phyloP scores from a whole-genome alignment of 1,140 invertebrate species.

The Pogonomyrmex californicus region DNA sequence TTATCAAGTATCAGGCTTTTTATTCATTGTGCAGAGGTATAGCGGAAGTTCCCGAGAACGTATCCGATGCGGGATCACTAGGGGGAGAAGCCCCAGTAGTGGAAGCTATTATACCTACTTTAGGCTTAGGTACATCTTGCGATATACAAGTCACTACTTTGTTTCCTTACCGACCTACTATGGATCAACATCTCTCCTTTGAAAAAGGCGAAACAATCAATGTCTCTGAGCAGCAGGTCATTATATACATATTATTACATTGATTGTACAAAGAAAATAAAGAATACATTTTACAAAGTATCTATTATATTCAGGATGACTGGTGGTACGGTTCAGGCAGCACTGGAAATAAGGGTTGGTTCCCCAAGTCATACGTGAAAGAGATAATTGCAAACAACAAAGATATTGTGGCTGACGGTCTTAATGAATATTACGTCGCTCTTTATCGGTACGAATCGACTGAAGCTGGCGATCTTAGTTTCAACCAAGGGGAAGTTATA shows the following conservation, averaged over 20 bases:
- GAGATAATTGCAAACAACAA: slow-evolving; percentile 75
- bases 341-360: slow-evolving; percentile 89
- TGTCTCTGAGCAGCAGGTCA: slow-evolving; percentile 89
- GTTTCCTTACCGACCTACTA: slow-evolving; percentile 90
- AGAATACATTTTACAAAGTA: slow-evolving; percentile 1
- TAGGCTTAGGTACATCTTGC: slow-evolving; percentile 84
- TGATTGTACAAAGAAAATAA: neutral
- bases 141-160: slow-evolving; percentile 88
- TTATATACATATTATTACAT: neutral
- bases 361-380: slow-evolving; percentile 91
- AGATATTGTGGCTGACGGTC: slow-evolving; percentile 67
- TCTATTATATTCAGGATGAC: slow-evolving; percentile 86
- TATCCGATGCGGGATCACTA: slow-evolving; percentile 87
- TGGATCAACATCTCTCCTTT: slow-evolving; percentile 90
- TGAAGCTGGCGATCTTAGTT: slow-evolving; percentile 96
- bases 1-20: neutral
- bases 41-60: slow-evolving; percentile 91
- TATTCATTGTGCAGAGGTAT: slow-evolving; percentile 87
- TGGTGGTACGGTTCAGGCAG: slow-evolving; percentile 90
- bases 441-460: slow-evolving; percentile 94
- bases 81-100: slow-evolving; percentile 82
- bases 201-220: slow-evolving; percentile 90
- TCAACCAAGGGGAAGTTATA: slow-evolving; percentile 96
- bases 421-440: slow-evolving; percentile 93
- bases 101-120: slow-evolving; percentile 81